A percentile compares a stretch with the other conserved stretches of the same genome.
These are phyloP conservation scores for Crenichthys baileyi DNA, from an alignment of 2,797 vertebrate genomes.

Conservation along the genomic window DNA sequence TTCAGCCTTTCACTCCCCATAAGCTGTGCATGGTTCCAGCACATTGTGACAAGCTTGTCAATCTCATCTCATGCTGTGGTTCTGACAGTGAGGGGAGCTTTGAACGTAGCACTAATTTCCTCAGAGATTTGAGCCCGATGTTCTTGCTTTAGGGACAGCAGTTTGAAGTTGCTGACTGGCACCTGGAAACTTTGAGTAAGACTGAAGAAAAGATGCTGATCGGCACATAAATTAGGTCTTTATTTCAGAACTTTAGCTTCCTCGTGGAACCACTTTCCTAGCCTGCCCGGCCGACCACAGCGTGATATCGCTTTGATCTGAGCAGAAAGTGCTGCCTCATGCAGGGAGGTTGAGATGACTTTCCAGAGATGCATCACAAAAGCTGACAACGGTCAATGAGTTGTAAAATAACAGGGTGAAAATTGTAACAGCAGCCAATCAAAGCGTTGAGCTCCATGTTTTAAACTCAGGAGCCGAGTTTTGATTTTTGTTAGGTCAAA, in stretches of 20 bases:
- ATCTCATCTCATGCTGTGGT: neutral
- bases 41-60: constrained; percentile 2
- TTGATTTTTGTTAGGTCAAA: neutral
- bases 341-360: constrained; percentile 16
- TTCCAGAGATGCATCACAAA: neutral
- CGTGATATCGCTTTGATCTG: neutral
- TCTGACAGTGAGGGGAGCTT: neutral
- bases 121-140: constrained; percentile 9
- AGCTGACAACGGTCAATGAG: constrained; percentile 1
- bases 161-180: constrained; percentile 1
- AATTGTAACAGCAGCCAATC: neutral
- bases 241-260: constrained; percentile 3
- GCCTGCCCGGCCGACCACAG: neutral
- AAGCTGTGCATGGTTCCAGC: neutral
- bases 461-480: neutral
- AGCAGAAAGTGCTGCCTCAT: constrained; percentile 16
- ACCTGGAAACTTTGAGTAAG: constrained; percentile 5
- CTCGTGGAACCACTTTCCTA: neutral
- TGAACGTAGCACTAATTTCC: constrained; percentile 9
- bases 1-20: neutral
- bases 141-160: neutral
- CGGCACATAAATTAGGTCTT: constrained; percentile 16
- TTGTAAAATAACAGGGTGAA: neutral
- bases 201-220: neutral
- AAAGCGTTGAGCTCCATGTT: neutral